Base-by-base conservation (phyloP, 2,113 vertebrate species). In the Aphyosemion australe region DNA sequence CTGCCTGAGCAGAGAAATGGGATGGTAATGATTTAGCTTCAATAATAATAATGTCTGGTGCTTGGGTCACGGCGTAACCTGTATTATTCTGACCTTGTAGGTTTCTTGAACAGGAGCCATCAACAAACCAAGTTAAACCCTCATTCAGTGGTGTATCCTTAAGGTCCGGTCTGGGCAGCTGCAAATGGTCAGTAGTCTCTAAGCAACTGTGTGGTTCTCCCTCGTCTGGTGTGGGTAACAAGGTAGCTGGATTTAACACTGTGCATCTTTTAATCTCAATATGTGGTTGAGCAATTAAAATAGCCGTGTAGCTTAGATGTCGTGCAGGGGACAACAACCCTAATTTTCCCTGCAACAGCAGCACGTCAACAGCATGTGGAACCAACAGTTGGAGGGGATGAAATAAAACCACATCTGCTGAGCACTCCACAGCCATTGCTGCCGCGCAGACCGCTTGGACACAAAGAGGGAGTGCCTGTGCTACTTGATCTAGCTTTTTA, bases 21-120 rank as follows among this genome's bases (percentile, higher is more conserved):
- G 1, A 1, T 9, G 26, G 26, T 8, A 53, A 6, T 53, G 14
- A 6, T 16, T 3, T 7, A 10, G 26, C 26, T 9, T 53, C 21
- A n/a, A n/a, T 1, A 53, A 53, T 9, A 2, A 53, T 16, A 0
- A 2, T 2, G 5, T 2, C 4, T 1, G 13, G 26, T 0, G n/a
- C 8, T 4, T 50, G 9, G 1, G 34, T 26, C 1, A 53, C 14
- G 1, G 26, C 26, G 2, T 53, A 53, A 0, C 51, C 26, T 2
- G 4, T 16, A 3, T 16, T 26, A 1, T 5, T 34, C 0, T 32
- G 4, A 3, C 50, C 50, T 0, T 12, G 2, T 0, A 12, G 12
- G 4, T 16, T 14, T 34, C 16, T 53, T 1, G 14, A 53, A 15
- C 51, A 53, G 7, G 51, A 53, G 0, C 51, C 51, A 8, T 53